These are phyloP conservation scores for Vimba vimba DNA, from an alignment of 2,113 vertebrate genomes.

Conservation along the genomic window DNA sequence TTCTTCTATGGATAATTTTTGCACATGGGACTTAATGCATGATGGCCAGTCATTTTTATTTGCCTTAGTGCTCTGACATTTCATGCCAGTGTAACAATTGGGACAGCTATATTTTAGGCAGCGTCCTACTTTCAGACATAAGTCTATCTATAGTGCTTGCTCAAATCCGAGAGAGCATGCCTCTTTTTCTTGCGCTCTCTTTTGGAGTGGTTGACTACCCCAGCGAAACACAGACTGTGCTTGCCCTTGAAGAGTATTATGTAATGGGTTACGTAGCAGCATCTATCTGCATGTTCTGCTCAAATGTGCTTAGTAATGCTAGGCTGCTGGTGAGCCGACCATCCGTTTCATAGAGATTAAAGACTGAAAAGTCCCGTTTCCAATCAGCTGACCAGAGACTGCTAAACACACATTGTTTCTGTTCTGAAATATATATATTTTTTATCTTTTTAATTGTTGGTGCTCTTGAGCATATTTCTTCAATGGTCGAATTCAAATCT, in stretches of 20 bases:
- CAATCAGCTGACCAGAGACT: constrained; percentile 8
- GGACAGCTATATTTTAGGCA: constrained; percentile 60
- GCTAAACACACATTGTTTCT: neutral
- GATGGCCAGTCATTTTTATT: constrained; percentile 35
- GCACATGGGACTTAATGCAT: constrained; percentile 1
- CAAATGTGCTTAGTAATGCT: constrained; percentile 56
- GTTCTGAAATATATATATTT: neutral
- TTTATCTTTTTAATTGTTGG: neutral
- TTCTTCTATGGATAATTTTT: constrained; percentile 34
- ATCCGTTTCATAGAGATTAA: constrained; percentile 39
- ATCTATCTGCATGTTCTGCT: constrained; percentile 8
- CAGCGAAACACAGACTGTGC: constrained; percentile 6
- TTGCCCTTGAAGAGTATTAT: constrained; percentile 55
- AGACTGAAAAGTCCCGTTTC: neutral
- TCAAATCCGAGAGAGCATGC: neutral
- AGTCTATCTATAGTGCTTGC: constrained; percentile 45
- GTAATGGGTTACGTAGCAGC: constrained; percentile 51
- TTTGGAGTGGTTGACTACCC: neutral
- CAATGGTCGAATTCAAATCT: neutral
- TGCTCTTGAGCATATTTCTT: no score
- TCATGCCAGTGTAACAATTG: constrained; percentile 39
- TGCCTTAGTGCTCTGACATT: constrained; percentile 27
- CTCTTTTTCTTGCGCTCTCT: neutral
- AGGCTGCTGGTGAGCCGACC: constrained; percentile 1
- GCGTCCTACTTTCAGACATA: constrained; percentile 51